Evolutionary conservation across 2,797 vertebrate species (phyloP).

Genomic region (Melanotaenia parkinsoni): DNA sequence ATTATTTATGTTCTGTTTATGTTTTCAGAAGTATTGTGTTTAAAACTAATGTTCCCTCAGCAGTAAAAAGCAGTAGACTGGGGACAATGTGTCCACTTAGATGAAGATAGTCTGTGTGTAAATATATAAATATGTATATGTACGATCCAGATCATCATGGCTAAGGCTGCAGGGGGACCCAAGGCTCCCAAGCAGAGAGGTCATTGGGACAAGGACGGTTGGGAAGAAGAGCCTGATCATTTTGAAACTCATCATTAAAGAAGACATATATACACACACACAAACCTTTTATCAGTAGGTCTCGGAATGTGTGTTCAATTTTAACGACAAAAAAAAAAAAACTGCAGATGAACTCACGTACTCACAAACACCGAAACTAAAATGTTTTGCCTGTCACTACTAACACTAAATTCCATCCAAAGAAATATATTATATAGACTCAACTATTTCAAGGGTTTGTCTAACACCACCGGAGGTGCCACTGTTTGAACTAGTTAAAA

Average conservation of each 20-base stretch:
- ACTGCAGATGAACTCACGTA: conserved; percentile 61
- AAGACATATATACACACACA: conserved; percentile 43
- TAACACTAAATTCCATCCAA: conserved; percentile 57
- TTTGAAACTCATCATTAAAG: conserved; percentile 85
- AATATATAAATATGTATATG: conserved; percentile 51
- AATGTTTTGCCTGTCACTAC: conserved; percentile 59
- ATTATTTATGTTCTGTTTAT: not conserved
- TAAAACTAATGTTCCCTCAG: not conserved
- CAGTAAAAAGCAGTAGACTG: not conserved
- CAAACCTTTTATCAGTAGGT: conserved; percentile 74
- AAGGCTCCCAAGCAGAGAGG: conserved; percentile 90
- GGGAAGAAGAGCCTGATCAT: conserved; percentile 88
- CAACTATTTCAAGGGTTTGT: conserved; percentile 7
- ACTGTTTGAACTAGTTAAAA: conserved; percentile 37
- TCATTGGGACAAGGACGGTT: conserved; percentile 94
- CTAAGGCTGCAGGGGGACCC: conserved; percentile 93
- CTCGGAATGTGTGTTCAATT: conserved; percentile 61
- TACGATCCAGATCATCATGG: conserved; percentile 92
- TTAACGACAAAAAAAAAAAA: conserved; percentile 42
- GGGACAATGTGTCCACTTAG: not conserved
- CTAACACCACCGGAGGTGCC: conserved; percentile 20
- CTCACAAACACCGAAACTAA: conserved; percentile 29
- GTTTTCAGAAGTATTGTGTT: not conserved
- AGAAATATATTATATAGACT: not conserved
- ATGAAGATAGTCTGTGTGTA: conserved; percentile 50